Evolutionary conservation across 2,888 invertebrate genomes (phyloP), one percentile per base, ranked within the genome.

Genomic region (Erynnis tages): DNA sequence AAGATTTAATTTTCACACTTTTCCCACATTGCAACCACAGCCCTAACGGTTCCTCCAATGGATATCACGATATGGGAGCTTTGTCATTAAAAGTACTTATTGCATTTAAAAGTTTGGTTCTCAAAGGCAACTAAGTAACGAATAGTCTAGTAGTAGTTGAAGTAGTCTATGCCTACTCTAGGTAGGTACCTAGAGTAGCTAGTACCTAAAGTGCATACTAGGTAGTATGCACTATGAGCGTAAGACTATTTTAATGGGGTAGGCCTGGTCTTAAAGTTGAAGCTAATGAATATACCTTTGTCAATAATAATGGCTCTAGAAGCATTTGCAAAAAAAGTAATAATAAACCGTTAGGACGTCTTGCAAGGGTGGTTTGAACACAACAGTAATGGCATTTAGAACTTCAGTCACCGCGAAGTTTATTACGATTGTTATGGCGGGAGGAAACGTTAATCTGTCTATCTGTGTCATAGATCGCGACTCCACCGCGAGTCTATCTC

Each of bases 1-100:
- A 74, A 67, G 61, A 77, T 76, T 74, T n/a, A n/a, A n/a, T n/a
- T 75, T 80, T 80, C 74, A 76, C 78, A 82, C 77, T 80, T 78
- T 79, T 81, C 79, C 71, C 79, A 76, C 78, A 79, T 73, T 63
- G 65, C 69, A 63, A 61, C 65, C 64, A 69, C 72, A 75, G 71
- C 68, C 63, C 61, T 80, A 81, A 82, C 82, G 80, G 82, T 65
- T 21, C 10, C 29, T 73, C 62, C 60, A 61, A 54, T 56, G 53
- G 40, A 54, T 53, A 57, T 46, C 50, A 19, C 37, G n/a, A 17
- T 43, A 49, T 34, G 11, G 17, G 49, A 43, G 43, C 29, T 49
- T 17, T n/a, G n/a, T n/a, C n/a, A n/a, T n/a, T n/a, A n/a, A n/a
- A n/a, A n/a, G n/a, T n/a, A n/a, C n/a, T n/a, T n/a, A n/a, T n/a